These are phyloP conservation scores for Malurus elegans DNA, from an alignment of 2,113 vertebrate genomes.

Conservation along the genomic window DNA sequence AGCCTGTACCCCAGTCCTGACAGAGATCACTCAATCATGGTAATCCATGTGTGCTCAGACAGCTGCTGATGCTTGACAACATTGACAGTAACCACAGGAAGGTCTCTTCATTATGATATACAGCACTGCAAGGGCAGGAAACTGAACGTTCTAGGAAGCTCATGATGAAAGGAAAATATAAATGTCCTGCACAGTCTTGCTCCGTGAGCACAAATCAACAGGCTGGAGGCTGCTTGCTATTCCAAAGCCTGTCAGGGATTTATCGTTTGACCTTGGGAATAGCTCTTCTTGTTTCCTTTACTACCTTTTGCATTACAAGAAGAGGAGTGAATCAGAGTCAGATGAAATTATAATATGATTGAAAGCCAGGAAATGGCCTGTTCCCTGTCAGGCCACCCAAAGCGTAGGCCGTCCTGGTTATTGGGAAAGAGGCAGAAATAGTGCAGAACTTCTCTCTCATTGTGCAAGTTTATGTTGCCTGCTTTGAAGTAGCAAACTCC, in stretches of 20 bases:
- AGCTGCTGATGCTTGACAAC: constrained; percentile 13
- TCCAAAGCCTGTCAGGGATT: background rate
- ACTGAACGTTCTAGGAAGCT: constrained; percentile 2
- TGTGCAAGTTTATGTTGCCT: background rate
- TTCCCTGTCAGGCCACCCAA: background rate
- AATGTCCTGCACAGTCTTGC: background rate
- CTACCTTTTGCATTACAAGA: background rate
- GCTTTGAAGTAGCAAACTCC: background rate
- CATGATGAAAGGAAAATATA: background rate
- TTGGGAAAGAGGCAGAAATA: constrained; percentile 7
- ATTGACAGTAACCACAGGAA: constrained; percentile 21
- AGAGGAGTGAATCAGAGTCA: background rate
- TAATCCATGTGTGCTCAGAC: background rate
- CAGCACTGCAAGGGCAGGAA: background rate
- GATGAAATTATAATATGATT: constrained; percentile 17
- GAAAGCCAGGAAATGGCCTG: constrained; percentile 1
- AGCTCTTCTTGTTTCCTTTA: constrained; percentile 1
- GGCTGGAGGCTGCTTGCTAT: background rate
- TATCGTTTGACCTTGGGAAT: constrained; percentile 21
- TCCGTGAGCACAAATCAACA: background rate
- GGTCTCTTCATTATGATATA: background rate
- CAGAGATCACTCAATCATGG: background rate
- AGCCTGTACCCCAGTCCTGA: background rate
- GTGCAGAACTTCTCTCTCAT: background rate
- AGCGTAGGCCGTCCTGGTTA: background rate